phyloP scores from a whole-genome alignment of 2,113 vertebrate species.

The Theristicus caerulescens region DNA sequence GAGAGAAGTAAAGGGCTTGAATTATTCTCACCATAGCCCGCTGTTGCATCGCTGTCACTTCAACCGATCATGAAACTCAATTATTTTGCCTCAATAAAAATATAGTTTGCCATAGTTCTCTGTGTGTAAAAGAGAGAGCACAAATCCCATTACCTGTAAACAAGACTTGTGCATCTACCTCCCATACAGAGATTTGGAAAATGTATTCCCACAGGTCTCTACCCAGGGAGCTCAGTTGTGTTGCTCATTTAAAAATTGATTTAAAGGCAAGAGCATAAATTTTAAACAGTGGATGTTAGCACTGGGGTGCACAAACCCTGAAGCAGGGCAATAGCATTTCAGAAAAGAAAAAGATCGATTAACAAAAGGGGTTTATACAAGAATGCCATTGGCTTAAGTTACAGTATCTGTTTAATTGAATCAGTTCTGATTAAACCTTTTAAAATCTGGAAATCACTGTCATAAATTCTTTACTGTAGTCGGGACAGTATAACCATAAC shows the following conservation, averaged over 20 bases:
- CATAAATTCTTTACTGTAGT: not conserved
- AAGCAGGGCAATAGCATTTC: not conserved
- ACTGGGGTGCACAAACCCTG: not conserved
- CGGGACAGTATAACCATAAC: not conserved
- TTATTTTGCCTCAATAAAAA: not conserved
- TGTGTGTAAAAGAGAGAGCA: not conserved
- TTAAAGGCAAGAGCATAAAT: not conserved
- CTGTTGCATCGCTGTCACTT: not conserved
- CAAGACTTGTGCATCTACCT: not conserved
- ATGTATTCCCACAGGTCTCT: not conserved
- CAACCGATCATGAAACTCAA: not conserved
- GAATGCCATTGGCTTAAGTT: not conserved
- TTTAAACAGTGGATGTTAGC: not conserved
- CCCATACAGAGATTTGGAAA: not conserved
- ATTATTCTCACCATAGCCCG: not conserved
- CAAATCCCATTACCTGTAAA: not conserved
- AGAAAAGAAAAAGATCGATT: not conserved
- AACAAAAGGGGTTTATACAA: not conserved
- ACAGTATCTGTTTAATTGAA: not conserved
- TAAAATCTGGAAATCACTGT: not conserved
- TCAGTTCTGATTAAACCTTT: not conserved
- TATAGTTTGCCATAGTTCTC: not conserved
- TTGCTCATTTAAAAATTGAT: not conserved
- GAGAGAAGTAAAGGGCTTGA: not conserved
- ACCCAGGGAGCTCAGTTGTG: not conserved